Evolutionary conservation across 1,140 invertebrate genomes (phyloP).

Genomic region (Sipha flava): DNA sequence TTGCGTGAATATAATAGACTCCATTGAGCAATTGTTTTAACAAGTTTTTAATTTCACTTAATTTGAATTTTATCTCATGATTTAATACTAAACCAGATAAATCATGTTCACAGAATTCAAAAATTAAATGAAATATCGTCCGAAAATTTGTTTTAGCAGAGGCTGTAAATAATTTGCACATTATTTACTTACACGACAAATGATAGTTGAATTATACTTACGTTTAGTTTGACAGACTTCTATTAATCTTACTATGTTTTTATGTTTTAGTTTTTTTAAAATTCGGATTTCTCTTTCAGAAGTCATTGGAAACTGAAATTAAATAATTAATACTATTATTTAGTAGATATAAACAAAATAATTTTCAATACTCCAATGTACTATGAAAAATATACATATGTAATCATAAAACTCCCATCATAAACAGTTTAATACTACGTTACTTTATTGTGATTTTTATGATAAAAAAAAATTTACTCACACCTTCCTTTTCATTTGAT

Average conservation of each 20-base stretch:
- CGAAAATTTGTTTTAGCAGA: no score
- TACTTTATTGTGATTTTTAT: no score
- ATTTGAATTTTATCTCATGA: conserved; percentile 88
- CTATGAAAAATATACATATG: no score
- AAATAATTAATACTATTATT: conserved; percentile 28
- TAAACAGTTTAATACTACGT: no score
- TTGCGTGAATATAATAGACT: conserved; percentile 92
- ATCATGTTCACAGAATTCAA: conserved; percentile 99
- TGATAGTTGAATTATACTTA: conserved; percentile 39
- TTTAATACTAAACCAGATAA: conserved; percentile 93
- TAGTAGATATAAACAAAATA: no score
- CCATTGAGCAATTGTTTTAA: conserved; percentile 96
- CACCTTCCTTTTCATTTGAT: no score
- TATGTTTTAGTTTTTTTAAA: conserved; percentile 86
- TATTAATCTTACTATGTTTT: conserved; percentile 94
- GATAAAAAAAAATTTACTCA: no score
- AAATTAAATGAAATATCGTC: conserved; percentile 73
- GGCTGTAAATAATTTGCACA: not conserved
- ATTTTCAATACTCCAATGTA: no score
- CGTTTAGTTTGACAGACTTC: conserved; percentile 91
- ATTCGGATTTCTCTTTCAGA: conserved; percentile 95
- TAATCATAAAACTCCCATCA: no score
- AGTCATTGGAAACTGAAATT: conserved; percentile 89
- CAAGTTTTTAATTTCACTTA: conserved; percentile 96
- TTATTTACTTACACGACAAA: not conserved